A percentile compares a stretch with the other conserved stretches of the same genome.
Evolutionary conservation across 2,888 invertebrate genomes (phyloP).

Genomic region (Quadroppia sp.): DNA sequence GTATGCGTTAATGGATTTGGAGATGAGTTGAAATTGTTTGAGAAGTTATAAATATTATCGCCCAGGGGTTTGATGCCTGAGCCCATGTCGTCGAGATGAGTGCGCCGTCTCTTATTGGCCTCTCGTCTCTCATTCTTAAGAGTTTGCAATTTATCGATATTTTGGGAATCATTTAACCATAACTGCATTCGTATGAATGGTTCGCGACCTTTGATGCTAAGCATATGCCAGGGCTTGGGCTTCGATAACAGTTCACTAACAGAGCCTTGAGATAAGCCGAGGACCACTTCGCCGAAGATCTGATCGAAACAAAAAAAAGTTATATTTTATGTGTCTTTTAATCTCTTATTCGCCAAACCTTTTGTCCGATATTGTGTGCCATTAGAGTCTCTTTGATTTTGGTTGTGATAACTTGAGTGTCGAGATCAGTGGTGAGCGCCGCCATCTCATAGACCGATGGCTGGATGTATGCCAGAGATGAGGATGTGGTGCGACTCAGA

Average conservation of each 20-base stretch:
- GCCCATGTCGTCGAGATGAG: constrained; percentile 52
- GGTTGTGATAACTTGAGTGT: constrained; percentile 92
- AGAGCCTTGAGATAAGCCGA: constrained; percentile 92
- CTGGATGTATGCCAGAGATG: constrained; percentile 38
- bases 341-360: constrained; percentile 58
- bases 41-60: constrained; percentile 45
- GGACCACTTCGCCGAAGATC: constrained; percentile 95
- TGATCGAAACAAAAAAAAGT: constrained; percentile 51
- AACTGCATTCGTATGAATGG: constrained; percentile 94
- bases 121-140: constrained; percentile 81
- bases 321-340: not conserved
- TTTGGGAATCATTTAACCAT: constrained; percentile 93
- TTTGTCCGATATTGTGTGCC: constrained; percentile 96
- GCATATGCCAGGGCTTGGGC: constrained; percentile 98
- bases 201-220: constrained; percentile 94
- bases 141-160: constrained; percentile 85
- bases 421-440: constrained; percentile 89
- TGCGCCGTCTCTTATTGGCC: constrained; percentile 64
- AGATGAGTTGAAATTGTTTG: constrained; percentile 44
- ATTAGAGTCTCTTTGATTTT: constrained; percentile 94
- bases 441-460: constrained; percentile 92
- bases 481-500: not conserved
- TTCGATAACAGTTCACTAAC: constrained; percentile 95
- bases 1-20: constrained; percentile 39
- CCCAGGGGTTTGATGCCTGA: constrained; percentile 43